Percentiles rank a stretch among this genome's conserved stretches.
These are phyloP conservation scores for Taurulus bubalis DNA, from an alignment of 2,113 vertebrate species.

Conservation along the genomic window DNA sequence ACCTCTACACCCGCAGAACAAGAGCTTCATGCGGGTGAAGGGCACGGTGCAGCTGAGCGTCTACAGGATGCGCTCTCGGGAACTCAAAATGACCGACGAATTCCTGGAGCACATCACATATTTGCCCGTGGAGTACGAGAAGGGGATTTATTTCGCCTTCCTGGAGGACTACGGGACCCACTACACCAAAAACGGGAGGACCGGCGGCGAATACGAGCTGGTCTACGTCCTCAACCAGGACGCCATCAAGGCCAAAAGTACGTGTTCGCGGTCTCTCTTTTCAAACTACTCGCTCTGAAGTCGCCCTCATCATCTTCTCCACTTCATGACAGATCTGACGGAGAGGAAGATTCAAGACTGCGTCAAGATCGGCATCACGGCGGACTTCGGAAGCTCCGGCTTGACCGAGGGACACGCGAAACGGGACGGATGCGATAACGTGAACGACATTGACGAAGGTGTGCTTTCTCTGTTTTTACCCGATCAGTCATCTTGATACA, in stretches of 20 bases:
- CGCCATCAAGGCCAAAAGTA: conserved; percentile 80
- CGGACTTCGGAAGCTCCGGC: accelerated
- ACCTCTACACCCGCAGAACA: conserved; percentile 55
- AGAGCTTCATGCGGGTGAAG: conserved; percentile 84
- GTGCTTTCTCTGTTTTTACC: conserved; percentile 31
- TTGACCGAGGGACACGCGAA: accelerated
- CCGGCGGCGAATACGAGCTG: conserved; percentile 91
- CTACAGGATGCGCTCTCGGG: conserved; percentile 86
- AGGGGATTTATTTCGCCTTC: conserved; percentile 91
- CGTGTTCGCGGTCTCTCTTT: neutral
- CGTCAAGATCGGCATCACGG: conserved; percentile 73
- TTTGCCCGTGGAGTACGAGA: conserved; percentile 88
- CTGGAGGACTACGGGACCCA: conserved; percentile 94
- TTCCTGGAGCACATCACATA: conserved; percentile 86
- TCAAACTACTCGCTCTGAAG: neutral
- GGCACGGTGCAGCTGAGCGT: conserved; percentile 87
- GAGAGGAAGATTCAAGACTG: conserved; percentile 81
- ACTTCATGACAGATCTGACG: conserved; percentile 78
- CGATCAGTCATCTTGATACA: too few relatives aligned
- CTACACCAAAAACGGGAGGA: conserved; percentile 86
- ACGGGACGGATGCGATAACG: conserved; percentile 38
- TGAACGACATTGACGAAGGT: conserved; percentile 38
- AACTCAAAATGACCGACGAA: conserved; percentile 74
- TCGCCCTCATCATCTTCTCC: neutral
- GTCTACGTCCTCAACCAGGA: conserved; percentile 89